Conservation (phyloP, 1,140 invertebrate species). For the Temnothorax curvispinosus region DNA sequence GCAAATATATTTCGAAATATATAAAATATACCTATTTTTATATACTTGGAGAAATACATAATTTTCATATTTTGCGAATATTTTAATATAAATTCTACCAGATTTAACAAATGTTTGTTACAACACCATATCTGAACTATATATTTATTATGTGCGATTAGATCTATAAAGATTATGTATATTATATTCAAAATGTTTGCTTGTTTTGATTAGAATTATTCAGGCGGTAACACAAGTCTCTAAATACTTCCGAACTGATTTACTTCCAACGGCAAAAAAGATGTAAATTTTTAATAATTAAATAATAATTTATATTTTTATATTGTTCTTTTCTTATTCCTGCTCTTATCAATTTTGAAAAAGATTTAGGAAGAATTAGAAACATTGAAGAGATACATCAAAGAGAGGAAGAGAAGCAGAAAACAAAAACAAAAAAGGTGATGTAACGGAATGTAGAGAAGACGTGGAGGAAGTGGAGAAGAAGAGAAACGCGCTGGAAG, state of each 20-base stretch:
- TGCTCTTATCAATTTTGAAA: not conserved
- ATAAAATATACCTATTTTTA: not conserved
- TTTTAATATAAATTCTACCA: not conserved
- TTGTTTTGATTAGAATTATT: not conserved
- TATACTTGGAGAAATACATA: not conserved
- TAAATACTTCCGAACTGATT: not conserved
- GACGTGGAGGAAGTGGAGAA: not conserved
- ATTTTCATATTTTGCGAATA: not conserved
- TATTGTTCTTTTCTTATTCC: not conserved
- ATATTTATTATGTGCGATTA: not conserved
- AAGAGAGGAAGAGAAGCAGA: not conserved
- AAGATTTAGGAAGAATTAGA: slow-evolving; percentile 1
- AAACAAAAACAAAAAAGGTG: not conserved
- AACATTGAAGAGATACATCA: not conserved
- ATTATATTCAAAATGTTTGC: not conserved
- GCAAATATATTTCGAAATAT: not conserved
- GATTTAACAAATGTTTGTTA: not conserved
- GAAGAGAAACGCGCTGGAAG: not conserved
- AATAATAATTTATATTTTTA: not conserved
- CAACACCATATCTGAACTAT: not conserved
- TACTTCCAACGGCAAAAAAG: not conserved
- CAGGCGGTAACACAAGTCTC: not conserved
- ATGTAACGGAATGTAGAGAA: not conserved
- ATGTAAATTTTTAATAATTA: not conserved
- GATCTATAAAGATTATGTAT: too few species aligned